Percentiles rank a stretch among this genome's conserved stretches.
These are phyloP conservation scores for Acanthornis magna DNA, from an alignment of 2,797 vertebrate genomes.

Conservation along the genomic window DNA sequence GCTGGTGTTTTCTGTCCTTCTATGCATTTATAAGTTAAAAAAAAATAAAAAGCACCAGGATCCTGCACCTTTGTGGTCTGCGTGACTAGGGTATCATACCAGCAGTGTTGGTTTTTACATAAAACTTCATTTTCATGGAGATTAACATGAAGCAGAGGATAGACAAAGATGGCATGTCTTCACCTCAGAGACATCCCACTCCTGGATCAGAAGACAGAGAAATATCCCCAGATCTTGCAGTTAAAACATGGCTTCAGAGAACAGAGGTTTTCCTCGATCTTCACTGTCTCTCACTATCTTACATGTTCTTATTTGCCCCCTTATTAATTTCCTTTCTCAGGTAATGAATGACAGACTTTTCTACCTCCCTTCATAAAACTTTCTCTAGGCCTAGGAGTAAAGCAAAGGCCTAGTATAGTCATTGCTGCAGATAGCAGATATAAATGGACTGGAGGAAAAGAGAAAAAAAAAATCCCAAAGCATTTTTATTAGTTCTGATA, in stretches of 20 bases:
- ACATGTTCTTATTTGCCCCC: not conserved
- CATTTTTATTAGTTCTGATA: not conserved
- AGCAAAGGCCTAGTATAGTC: not conserved
- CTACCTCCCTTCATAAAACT: not conserved
- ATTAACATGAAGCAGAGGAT: not conserved
- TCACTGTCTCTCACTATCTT: not conserved
- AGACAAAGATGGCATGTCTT: not conserved
- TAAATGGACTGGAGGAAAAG: not conserved
- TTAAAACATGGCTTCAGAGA: not conserved
- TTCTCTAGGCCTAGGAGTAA: not conserved
- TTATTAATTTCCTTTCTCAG: not conserved
- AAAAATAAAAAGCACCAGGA: not conserved
- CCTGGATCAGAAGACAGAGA: not conserved
- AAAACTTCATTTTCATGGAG: not conserved
- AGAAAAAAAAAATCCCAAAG: not conserved
- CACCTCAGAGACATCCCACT: not conserved
- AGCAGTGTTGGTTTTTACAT: not conserved
- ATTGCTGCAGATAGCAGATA: not conserved
- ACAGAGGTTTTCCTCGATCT: not conserved
- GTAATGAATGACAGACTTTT: not conserved
- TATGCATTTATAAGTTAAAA: not conserved
- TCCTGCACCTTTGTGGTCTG: not conserved
- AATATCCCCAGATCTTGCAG: not conserved
- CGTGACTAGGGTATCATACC: not conserved
- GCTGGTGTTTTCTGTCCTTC: not conserved